A percentile compares a stretch with the other conserved stretches of the same genome.
These are phyloP conservation scores for Zonitis immaculata DNA, from an alignment of 2,888 invertebrate genomes.

Conservation along the genomic window DNA sequence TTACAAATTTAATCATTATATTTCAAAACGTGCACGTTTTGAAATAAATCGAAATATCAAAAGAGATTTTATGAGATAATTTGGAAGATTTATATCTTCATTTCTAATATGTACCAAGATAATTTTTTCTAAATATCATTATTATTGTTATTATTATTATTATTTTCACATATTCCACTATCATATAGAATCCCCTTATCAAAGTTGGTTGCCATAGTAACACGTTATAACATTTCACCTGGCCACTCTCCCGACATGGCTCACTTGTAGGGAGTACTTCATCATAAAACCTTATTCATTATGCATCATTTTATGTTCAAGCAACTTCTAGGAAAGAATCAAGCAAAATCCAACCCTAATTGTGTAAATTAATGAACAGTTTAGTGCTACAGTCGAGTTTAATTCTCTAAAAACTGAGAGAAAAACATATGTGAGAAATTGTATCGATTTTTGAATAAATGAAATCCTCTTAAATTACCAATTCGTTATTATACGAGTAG, in stretches of 20 bases:
- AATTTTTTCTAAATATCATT: too few species aligned
- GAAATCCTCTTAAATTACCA: not conserved
- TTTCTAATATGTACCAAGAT: too few species aligned
- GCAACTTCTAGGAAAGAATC: constrained; percentile 16
- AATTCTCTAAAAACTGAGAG: too few species aligned
- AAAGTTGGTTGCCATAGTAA: constrained; percentile 32
- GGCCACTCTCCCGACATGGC: constrained; percentile 30
- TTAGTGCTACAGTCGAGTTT: too few species aligned
- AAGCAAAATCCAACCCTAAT: constrained; percentile 20
- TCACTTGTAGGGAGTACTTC: constrained; percentile 23
- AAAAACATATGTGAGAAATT: too few species aligned
- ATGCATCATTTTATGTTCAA: constrained; percentile 26
- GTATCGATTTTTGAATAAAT: not conserved
- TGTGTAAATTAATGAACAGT: constrained; percentile 18
- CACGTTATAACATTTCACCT: constrained; percentile 38
- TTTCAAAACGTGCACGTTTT: too few species aligned
- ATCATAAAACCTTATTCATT: constrained; percentile 32
- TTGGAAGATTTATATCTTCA: too few species aligned
- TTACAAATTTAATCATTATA: constrained; percentile 38
- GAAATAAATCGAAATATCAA: too few species aligned
- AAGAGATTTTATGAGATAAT: too few species aligned
- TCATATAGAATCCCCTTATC: constrained; percentile 16
- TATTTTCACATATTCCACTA: too few species aligned
- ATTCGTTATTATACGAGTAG: not conserved
- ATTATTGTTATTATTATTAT: too few species aligned